Base-by-base conservation (phyloP, 2,113 vertebrate species). In the Ciconia stormi region DNA sequence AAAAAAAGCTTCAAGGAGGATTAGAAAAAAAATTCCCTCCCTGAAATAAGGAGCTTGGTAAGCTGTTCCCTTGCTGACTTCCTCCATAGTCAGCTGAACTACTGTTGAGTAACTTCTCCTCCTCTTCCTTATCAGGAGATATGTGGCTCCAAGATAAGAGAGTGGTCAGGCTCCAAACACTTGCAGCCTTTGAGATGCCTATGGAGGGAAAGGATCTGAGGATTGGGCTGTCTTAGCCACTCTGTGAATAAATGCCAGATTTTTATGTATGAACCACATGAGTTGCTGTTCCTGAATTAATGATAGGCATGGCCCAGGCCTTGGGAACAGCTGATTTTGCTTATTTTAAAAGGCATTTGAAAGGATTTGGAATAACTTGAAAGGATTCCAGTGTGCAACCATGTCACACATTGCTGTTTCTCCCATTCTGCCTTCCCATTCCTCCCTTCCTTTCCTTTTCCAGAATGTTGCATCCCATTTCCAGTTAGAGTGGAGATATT, bases 101-200 rank as follows among this genome's bases (percentile, higher is more conserved):
- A 17, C 84, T 76, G 15, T 36, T 36, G 70, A 85, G 61, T 50
- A 83, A 85, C 55, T 94, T 83, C 36, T 90, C 3, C 70, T 94
- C 26, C 40, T 90, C 55, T 32, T 91, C 67, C 74, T 93, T 94
- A 93, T 91, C 91, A 58, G 87, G 82, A 93, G 85, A 46, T 70
- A 30, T 86, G 87, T 73, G 77, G 53, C 78, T 93, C 38, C 72
- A 83, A 95, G 93, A 90, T 96, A 93, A 95, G 70, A 0, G 0
- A 80, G 55, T 69, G 61, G 72, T 46, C 87, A 86, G 76, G 55
- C 62, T 87, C 49, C 66, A 66, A 88, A 69, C 16, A 38, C 50
- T 82, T 90, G 58, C 58, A 95, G 66, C 29, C 53, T 96, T 91
- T 93, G 67, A 80, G 82, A 36, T 89, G n/a, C 55, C 62, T 55